Percentiles rank a stretch among this genome's conserved stretches.
phyloP scores from a whole-genome alignment of 2,797 vertebrate species.

The Enoplosus armatus region DNA sequence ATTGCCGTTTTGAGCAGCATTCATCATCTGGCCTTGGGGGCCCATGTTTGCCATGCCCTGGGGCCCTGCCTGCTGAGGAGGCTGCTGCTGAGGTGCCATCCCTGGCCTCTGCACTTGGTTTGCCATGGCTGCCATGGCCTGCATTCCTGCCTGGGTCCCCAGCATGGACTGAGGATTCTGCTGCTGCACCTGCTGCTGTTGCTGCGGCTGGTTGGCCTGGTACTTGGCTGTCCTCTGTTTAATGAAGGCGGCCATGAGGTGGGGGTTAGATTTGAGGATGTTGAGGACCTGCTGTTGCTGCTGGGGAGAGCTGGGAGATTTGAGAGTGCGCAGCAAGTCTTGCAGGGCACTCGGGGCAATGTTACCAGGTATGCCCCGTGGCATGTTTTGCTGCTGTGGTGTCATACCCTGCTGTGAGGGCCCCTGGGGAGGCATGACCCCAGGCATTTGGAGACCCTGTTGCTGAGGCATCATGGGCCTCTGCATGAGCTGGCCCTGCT shows the following conservation, averaged over 20 bases:
- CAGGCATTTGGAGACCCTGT: constrained; percentile 79
- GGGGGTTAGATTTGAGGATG: constrained; percentile 98
- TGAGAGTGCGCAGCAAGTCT: constrained; percentile 94
- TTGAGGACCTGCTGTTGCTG: constrained; percentile 99
- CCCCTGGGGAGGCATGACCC: constrained; percentile 82
- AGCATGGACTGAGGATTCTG: constrained; percentile 85
- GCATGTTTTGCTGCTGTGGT: constrained; percentile 87
- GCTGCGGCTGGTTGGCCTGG: constrained; percentile 91
- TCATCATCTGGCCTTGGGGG: constrained; percentile 94
- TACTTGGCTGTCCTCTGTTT: constrained; percentile 99
- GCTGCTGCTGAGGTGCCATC: constrained; percentile 89
- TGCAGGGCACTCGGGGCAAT: constrained; percentile 95
- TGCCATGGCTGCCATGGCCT: constrained; percentile 87
- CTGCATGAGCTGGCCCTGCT: constrained; percentile 81
- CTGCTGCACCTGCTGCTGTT: constrained; percentile 77
- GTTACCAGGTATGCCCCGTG: constrained; percentile 87
- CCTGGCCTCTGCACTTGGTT: constrained; percentile 88
- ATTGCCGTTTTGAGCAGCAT: constrained; percentile 89
- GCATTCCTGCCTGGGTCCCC: constrained; percentile 88
- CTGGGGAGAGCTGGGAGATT: constrained; percentile 96
- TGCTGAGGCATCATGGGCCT: constrained; percentile 85
- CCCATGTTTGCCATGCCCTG: constrained; percentile 85
- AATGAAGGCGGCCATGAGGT: constrained; percentile 99
- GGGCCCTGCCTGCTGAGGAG: constrained; percentile 84
- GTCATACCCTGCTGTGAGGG: constrained; percentile 86